Conservation (phyloP, 2,888 invertebrate genomes). For the Apodemia duryi region DNA sequence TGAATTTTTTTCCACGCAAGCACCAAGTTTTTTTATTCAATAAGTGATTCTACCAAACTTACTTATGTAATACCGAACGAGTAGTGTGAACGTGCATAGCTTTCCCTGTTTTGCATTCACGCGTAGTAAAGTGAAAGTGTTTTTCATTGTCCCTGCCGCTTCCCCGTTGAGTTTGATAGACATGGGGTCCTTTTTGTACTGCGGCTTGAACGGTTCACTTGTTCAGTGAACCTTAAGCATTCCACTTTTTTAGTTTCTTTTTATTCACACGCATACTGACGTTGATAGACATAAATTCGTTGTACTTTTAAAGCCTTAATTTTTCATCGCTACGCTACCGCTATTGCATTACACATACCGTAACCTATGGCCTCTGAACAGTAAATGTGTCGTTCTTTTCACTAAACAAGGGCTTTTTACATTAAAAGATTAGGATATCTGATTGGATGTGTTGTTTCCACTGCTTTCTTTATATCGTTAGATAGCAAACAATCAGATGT, state of each 20-base stretch:
- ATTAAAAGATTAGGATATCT: no score
- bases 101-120: constrained; percentile 63
- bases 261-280: constrained; percentile 23
- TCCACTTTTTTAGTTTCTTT: constrained; percentile 29
- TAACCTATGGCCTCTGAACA: no score
- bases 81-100: constrained; percentile 16
- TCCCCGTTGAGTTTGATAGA: constrained; percentile 50
- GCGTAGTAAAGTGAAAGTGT: constrained; percentile 59
- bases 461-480: no score
- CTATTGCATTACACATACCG: no score
- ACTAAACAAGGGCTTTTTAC: no score
- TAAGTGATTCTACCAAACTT: constrained; percentile 18
- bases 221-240: constrained; percentile 39
- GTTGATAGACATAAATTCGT: constrained; percentile 22
- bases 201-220: constrained; percentile 38
- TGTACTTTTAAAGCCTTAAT: constrained; percentile 18
- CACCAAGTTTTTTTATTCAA: constrained; percentile 18
- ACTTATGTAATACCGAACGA: constrained; percentile 10
- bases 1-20: constrained; percentile 5
- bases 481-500: no score
- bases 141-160: constrained; percentile 60
- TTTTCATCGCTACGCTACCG: background rate
- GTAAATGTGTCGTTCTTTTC: no score
- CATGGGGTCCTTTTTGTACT: constrained; percentile 48
- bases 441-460: no score